phyloP scores from a whole-genome alignment of 2,797 vertebrate species.

The Phyllotis vaccarum region DNA sequence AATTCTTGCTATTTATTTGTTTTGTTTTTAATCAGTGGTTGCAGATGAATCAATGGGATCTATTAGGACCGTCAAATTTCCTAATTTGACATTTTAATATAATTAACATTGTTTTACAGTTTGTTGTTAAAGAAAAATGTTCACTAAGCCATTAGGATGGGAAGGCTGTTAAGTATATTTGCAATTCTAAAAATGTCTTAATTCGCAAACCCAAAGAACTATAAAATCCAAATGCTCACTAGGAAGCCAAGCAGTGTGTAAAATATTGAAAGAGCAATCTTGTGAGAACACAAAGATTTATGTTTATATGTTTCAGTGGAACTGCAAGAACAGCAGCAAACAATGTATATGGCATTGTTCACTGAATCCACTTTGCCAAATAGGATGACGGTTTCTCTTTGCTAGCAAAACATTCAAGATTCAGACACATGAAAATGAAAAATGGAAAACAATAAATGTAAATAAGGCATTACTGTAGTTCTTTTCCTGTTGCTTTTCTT shows the following conservation, averaged over 20 bases:
- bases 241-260: not conserved
- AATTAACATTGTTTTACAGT: not conserved
- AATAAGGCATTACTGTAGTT: constrained; percentile 55
- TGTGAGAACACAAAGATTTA: constrained; percentile 34
- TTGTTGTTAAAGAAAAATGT: not conserved
- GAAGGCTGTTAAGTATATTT: not conserved
- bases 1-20: not conserved
- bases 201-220: not conserved
- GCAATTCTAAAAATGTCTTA: constrained; percentile 49
- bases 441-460: constrained; percentile 74
- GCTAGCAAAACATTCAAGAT: constrained; percentile 8
- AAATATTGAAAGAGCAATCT: constrained; percentile 51
- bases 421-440: constrained; percentile 63
- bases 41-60: not conserved
- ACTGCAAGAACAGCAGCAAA: not conserved
- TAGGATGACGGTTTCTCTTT: constrained; percentile 51
- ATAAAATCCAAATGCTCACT: constrained; percentile 43
- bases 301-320: not conserved
- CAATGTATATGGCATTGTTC: not conserved
- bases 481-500: constrained; percentile 45
- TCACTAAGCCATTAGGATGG: not conserved
- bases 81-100: constrained; percentile 4
- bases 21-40: not conserved
- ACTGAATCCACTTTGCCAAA: constrained; percentile 53
- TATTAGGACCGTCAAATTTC: not conserved